Base-by-base conservation (phyloP, 2,113 vertebrate genomes). In the Okapia johnstoni region DNA sequence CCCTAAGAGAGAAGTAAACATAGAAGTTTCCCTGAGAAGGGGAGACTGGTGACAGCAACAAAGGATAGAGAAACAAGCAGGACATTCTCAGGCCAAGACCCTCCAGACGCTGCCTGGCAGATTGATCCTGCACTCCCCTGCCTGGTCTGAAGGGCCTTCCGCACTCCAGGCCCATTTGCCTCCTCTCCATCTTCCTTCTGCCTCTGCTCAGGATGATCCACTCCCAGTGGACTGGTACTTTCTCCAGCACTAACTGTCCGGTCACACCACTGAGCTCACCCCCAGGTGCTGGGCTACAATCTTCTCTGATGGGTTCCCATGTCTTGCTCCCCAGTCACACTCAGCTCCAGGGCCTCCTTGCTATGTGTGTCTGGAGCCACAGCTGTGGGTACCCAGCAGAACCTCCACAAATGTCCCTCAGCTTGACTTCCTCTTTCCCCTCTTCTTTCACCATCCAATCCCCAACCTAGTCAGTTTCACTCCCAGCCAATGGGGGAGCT, bases 171-270 rank as follows among this genome's bases (percentile, higher is more conserved):
- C 54, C 88, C 28, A 5, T 52, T 43, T 46, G 84, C 43, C 6
- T 46, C 58, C 5, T 54, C 26, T 12, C 36, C 15, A 9, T 33
- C 5, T 63, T 58, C 70, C 17, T 57, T 80, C 50, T n/a, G 4
- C 14, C 50, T 90, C 79, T 2, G 7, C 30, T 87, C 16, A 17
- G 73, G 73, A 25, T 36, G 40, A 28, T 48, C 46, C 43, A 30
- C 40, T n/a, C 12, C 19, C 1, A 1, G 2, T 1, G 46, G 7
- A 21, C 70, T 28, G 2, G 1, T 13, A 2, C 13, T 30, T 85
- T 61, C 90, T 79, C 40, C 36, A 33, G 28, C 28, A 28, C 40
- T 52, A 12, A n/a, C 9, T 12, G 6, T 14, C 36, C 19, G 3
- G 7, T 58, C 58, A 28, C 25, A 48, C 28, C 48, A 43, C 19